A percentile compares a stretch with the other conserved stretches of the same genome.
Conservation (phyloP, 2,797 vertebrate species). For the Cyclura pinguis region DNA sequence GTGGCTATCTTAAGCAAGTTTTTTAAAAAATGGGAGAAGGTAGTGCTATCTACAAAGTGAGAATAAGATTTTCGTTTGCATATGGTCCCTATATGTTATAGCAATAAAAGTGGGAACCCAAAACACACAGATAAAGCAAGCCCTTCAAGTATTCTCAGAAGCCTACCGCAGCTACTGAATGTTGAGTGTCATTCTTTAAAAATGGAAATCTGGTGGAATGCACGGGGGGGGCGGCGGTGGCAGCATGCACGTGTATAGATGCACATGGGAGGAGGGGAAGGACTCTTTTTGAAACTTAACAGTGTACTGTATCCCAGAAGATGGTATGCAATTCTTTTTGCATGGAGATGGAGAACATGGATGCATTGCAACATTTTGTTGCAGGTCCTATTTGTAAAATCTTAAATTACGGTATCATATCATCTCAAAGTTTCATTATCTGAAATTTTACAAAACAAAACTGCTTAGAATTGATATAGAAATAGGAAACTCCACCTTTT, state of each 20-base stretch:
- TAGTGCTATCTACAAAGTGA: background rate
- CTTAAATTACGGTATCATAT: background rate
- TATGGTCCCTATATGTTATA: background rate
- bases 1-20: background rate
- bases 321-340: no score
- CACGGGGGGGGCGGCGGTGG: no score
- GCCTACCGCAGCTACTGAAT: no score
- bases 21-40: background rate
- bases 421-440: background rate
- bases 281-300: no score
- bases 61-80: no score
- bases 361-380: background rate
- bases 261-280: no score
- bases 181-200: no score
- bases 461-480: background rate
- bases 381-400: background rate
- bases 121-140: no score
- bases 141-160: no score
- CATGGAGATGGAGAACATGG: background rate
- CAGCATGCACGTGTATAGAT: no score
- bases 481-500: background rate
- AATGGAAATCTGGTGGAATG: no score
- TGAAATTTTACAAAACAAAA: slow-evolving; percentile 1
- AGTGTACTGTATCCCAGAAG: no score
- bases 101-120: background rate